Evolutionary conservation across 2,888 invertebrate genomes (phyloP).

Genomic region (Calameuta pallipes): DNA sequence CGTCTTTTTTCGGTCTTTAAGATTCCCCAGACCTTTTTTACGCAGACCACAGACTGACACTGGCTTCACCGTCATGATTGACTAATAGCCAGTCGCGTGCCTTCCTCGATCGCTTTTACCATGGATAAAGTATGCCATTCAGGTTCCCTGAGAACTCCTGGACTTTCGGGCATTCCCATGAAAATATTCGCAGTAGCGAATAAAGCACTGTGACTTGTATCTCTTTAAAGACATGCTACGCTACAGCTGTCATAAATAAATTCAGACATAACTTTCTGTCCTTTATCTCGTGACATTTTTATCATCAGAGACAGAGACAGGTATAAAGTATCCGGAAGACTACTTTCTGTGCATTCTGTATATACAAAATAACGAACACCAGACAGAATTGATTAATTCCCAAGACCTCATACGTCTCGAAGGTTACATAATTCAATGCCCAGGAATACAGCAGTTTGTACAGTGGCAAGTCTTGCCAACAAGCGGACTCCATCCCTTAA

Average conservation of each 20-base stretch:
- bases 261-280: background rate
- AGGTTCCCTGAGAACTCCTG: background rate
- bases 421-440: constrained; percentile 37
- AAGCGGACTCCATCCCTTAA: background rate
- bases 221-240: background rate
- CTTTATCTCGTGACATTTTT: background rate
- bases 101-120: background rate
- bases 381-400: background rate
- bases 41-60: background rate
- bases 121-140: background rate
- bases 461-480: constrained; percentile 34
- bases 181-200: background rate
- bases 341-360: background rate
- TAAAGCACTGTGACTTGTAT: background rate
- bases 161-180: background rate
- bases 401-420: constrained; percentile 11
- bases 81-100: background rate
- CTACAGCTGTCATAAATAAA: background rate
- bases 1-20: background rate
- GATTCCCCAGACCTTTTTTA: background rate
- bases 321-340: no score
- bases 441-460: constrained; percentile 46
- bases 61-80: background rate
- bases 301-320: no score
- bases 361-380: background rate